Evolutionary conservation across 2,888 invertebrate genomes (phyloP).

Genomic region (Sminthurinus aureus): DNA sequence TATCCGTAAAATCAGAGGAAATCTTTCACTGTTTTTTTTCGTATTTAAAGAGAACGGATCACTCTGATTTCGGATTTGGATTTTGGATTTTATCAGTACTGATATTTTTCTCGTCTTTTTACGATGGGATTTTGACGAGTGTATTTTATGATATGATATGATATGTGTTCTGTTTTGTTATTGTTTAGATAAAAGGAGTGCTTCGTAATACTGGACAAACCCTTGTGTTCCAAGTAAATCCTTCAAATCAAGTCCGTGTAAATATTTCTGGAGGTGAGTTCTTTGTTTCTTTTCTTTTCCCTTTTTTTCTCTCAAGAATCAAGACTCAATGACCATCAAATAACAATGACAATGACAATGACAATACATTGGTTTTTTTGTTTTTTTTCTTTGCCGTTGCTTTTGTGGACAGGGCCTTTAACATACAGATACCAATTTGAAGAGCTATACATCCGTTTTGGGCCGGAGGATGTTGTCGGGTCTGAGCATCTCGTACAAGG

Average conservation of each 20-base stretch:
- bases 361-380: background rate
- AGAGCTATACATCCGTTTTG: conserved; percentile 95
- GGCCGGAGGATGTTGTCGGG: conserved; percentile 85
- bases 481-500: conserved; percentile 97
- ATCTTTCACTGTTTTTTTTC: too few species aligned
- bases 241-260: conserved; percentile 88
- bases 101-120: too few species aligned
- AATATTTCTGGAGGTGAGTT: conserved; percentile 80
- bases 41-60: too few species aligned
- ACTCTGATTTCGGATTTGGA: too few species aligned
- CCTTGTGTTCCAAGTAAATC: conserved; percentile 88
- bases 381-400: background rate
- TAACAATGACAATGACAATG: too few species aligned
- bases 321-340: background rate
- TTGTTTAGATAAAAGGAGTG: conserved; percentile 79
- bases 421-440: conserved; percentile 95
- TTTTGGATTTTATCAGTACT: too few species aligned
- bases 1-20: too few species aligned
- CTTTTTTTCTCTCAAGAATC: background rate
- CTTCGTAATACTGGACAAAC: conserved; percentile 95
- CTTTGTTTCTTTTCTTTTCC: background rate
- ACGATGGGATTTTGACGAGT: too few species aligned
- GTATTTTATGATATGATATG: too few species aligned
- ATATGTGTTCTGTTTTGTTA: too few species aligned
- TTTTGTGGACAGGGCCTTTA: conserved; percentile 71